Base-by-base conservation (phyloP, 2,888 invertebrate species). In the Nemotelus nigrinus region DNA sequence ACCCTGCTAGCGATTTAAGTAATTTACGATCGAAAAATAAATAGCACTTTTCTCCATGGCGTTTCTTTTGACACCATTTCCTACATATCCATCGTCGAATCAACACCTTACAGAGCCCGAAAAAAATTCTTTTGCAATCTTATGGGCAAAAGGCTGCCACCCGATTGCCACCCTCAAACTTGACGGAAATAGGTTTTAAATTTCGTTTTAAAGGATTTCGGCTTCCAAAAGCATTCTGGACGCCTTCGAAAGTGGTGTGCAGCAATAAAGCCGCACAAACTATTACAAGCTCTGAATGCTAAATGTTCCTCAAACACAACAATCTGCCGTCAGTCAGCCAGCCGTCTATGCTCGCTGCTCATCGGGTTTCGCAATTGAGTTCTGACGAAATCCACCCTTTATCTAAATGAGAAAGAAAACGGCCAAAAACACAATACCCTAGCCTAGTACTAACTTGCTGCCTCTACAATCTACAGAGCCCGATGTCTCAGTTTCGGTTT, bases 191-290 rank as follows among this genome's bases (percentile, higher is more conserved):
- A 25, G 43, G 67, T n/a, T 71, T 55, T 39, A 55, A 71, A 57
- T 41, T 71, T 43, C 71, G 47, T 44, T 71, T 71, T 76, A 70
- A 76, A 71, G 76, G 78, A 78, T 78, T 78, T 78, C 45, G 76
- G 70, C 25, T 25, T 25, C 71, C 50, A 64, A 76, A 78, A 76
- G 76, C 43, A 64, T 53, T 63, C 71, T 68, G 10, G 4, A n/a
- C 53, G 63, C 63, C 8, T 63, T 2, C 41, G 63, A 65, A 3
- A n/a, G 44, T 5, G 44, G 47, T 70, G 58, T 74, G 78, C 77
- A 74, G 55, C 74, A 79, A 67, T 57, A 79, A 77, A 77, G 78
- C 77, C 57, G 74, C 77, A 68, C 78, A 67, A 67, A 72, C 77
- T 65, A 25, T 25, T 25, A 75, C 77, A 75, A 47, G 75, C 48